Evolutionary conservation across 1,140 invertebrate genomes (phyloP), one percentile per base, ranked within the genome.

Genomic region (Euschistus heros): DNA sequence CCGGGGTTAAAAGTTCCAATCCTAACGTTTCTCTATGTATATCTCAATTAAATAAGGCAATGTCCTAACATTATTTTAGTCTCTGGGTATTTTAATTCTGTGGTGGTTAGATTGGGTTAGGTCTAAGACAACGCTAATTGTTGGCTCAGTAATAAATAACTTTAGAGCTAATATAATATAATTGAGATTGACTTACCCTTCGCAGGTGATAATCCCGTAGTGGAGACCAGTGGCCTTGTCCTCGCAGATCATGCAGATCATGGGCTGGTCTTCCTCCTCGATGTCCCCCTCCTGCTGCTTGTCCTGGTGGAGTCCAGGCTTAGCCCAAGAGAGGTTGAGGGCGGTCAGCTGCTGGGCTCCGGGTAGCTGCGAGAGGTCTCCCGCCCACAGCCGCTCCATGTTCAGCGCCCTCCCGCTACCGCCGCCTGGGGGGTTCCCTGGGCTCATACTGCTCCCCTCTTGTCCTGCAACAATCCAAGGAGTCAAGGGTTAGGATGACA

Each of bases 181-280:
- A n/a, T n/a, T n/a, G n/a, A n/a, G n/a, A n/a, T n/a, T n/a, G 6
- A 74, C 82, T 80, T 72, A 90, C 81, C 94, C 94, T 80, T 97
- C 94, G 77, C 94, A 97, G 37, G 94, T 97, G 70, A 97, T 97
- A 76, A 97, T 97, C 30, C 94, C 94, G 73, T 97, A 97, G 76
- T 97, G 94, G 22, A 97, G 81, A n/a, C 94, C 94, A 0, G 94
- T 96, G 24, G 94, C 93, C 72, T 92, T 94, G 75, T 97, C 94
- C 75, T 96, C 92, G 76, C 94, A 97, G 68, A 97, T 97, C 91
- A 96, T 96, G 75, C 94, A 97, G 64, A 97, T 93, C 86, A 96
- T 91, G 3, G 91, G 92, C 77, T 92, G 91, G 66, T 94, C 92
- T 67, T 92, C 90, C 66, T 94, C 91, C 67, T 92, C 89, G 62